Conservation (phyloP, 2,113 vertebrate species). For the Labrus mixtus region DNA sequence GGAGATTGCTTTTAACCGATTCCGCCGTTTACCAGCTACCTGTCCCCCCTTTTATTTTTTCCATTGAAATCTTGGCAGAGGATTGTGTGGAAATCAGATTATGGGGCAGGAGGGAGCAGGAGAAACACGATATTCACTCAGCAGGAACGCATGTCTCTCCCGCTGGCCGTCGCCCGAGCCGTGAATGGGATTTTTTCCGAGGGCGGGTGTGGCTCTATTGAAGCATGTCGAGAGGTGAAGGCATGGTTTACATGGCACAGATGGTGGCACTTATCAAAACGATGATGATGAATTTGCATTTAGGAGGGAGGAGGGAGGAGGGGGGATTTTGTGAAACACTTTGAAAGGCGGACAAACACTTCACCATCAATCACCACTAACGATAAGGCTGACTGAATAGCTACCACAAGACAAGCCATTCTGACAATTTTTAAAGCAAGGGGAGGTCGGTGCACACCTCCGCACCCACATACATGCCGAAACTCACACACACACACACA, state of each 20-base stretch:
- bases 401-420: conserved; percentile 30
- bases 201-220: conserved; percentile 63
- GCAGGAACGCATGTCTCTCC: conserved; percentile 49
- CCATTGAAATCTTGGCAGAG: conserved; percentile 62
- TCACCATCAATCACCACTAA: conserved; percentile 80
- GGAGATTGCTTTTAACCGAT: conserved; percentile 68
- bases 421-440: conserved; percentile 52
- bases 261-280: conserved; percentile 72
- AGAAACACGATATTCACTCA: conserved; percentile 74
- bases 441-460: conserved; percentile 40
- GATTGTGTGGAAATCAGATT: conserved; percentile 74
- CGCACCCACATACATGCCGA: conserved; percentile 5
- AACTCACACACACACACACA: neutral
- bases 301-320: conserved; percentile 9
- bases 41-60: conserved; percentile 58
- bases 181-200: conserved; percentile 53
- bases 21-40: conserved; percentile 59
- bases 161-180: conserved; percentile 39
- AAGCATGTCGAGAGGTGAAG: conserved; percentile 63
- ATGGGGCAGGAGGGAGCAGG: conserved; percentile 53
- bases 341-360: conserved; percentile 73
- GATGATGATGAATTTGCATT: conserved; percentile 79
- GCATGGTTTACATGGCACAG: conserved; percentile 69
- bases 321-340: conserved; percentile 24
- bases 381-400: conserved; percentile 60